Evolutionary conservation across 2,797 vertebrate genomes (phyloP), one percentile per base, ranked within the genome.

Genomic region (Peromyscus nudipes): DNA sequence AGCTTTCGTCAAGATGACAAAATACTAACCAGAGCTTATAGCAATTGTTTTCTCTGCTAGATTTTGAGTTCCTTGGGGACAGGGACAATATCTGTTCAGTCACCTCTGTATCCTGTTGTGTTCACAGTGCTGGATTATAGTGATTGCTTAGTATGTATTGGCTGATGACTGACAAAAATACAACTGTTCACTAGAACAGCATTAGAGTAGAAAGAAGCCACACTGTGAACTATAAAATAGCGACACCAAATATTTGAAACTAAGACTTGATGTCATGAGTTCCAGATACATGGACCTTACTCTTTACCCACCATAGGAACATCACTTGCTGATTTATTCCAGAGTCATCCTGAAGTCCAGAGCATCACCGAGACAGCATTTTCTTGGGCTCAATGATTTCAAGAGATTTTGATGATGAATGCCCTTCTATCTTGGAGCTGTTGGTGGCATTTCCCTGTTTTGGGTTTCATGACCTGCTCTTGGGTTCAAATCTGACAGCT

Each of bases 351-450:
- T 81, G 43, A 75, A 71, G 60, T 92, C 46, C 82, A 60, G 93
- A 82, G 49, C 21, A 89, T 40, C 77, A 69, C 62, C 29, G 31
- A n/a, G 55, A 73, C 27, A 60, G 40, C 17, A 49, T 55, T 91
- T 89, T 93, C 49, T 91, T 96, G 60, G 92, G 77, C 60, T 92
- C 60, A 82, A 0, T 71, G 46, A 92, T 90, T 96, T 96, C 52
- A 76, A 82, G 85, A 71, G 21, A 88, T 43, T 81, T 93, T 96
- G 92, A 81, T 62, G 92, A 75, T 73, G 85, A 76, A 76, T 76
- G 25, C 84, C 34, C 85, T 92, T 94, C n/a, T 77, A 37, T 73
- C 52, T 88, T 71, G 46, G 71, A 91, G 60, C 10, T 23, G 43
- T 60, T 52, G 16, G 77, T 91, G 88, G 46, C 81, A 88, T 84